Evolutionary conservation across 2,797 vertebrate species (phyloP).

Genomic region (Sternotherus odoratus): DNA sequence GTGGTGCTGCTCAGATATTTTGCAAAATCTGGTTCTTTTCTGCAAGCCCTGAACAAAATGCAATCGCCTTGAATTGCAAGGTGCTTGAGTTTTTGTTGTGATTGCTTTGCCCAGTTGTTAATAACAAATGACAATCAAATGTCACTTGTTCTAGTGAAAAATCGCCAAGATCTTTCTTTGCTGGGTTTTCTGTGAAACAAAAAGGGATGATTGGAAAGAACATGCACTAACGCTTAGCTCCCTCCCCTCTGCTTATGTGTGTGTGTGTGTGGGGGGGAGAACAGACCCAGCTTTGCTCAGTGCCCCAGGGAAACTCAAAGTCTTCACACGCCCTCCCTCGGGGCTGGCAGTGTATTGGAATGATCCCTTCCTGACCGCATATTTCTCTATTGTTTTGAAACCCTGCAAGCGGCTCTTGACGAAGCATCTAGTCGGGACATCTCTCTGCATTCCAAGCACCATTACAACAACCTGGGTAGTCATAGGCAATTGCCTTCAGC

Average conservation of each 20-base stretch:
- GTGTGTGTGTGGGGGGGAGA: accelerated
- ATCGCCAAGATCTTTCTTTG: neutral
- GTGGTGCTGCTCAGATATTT: neutral
- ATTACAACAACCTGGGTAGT: neutral
- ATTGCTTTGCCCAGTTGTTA: neutral
- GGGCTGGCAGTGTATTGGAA: slow-evolving; percentile 58
- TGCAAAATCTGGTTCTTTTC: neutral
- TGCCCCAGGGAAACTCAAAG: accelerated
- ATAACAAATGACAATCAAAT: neutral
- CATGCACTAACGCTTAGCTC: neutral
- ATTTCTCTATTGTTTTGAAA: neutral
- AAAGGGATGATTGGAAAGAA: neutral
- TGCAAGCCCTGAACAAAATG: neutral
- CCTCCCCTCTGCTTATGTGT: neutral
- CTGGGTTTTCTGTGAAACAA: neutral
- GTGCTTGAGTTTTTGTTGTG: neutral
- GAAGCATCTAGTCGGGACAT: neutral
- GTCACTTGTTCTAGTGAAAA: neutral
- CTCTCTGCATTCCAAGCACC: neutral
- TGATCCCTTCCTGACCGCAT: neutral
- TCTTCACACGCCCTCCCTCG: slow-evolving; percentile 10
- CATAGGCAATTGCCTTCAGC: neutral
- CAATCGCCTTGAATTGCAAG: neutral
- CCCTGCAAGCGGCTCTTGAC: neutral
- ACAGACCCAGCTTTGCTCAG: accelerated